Base-by-base conservation (phyloP, 2,113 vertebrate species). In the Takifugu flavidus region DNA sequence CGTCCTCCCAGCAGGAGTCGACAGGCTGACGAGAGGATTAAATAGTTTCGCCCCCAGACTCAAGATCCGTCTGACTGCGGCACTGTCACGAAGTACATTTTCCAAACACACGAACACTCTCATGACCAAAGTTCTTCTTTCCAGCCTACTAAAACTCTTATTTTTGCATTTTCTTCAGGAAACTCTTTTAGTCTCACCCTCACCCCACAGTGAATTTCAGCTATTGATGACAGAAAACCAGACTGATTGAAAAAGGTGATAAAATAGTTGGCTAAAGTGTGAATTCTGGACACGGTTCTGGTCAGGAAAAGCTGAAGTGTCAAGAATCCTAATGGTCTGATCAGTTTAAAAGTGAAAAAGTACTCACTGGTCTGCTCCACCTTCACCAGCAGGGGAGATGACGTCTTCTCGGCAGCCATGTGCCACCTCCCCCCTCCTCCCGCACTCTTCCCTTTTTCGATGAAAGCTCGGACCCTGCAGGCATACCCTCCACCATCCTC, bases 311-410 rank as follows among this genome's bases (percentile, higher is more conserved):
- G 34, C 8, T 10, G 11, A 39, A 39, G 0, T 11, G 34, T 39
- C 34, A 39, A 39, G 7, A 39, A 39, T 10, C 5, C 34, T 0
- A 39, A 10, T 39, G 1, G 3, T 39, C 7, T 11, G 5, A 10
- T 10, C 34, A 39, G 7, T 39, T 11, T 39, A 1, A 39, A 39
- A 39, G 34, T 39, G 34, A 7, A 11, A 39, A 39, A 39, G 3
- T 3, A 90, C 91, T 93, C 50, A 93, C 92, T 86, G 73, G 79
- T 79, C 62, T 81, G 78, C 0, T 61, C 55, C 56, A 93, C 87
- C 10, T 71, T 78, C 46, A 93, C 87, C 0, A 56, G 60, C 53
- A 91, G 72, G 0, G 88, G 56, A 51, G 27, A 56, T 46, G 92
- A 92, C 3, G 44, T 88, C 70, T 88, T 91, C 79, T 91, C 90